Conservation (phyloP, 2,888 invertebrate species). For the Andrena dorsata region DNA sequence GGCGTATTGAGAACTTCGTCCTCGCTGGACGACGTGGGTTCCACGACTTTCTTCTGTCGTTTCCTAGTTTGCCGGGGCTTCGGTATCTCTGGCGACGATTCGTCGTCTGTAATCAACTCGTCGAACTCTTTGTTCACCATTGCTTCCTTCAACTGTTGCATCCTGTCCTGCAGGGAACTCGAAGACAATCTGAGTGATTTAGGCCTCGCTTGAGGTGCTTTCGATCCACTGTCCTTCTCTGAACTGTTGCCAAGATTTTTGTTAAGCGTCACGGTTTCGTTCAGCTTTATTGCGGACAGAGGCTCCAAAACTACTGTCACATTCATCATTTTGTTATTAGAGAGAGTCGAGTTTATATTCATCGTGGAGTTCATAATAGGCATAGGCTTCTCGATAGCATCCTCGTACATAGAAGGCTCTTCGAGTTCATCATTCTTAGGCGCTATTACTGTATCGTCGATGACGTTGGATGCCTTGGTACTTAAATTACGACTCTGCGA, state of each 20-base stretch:
- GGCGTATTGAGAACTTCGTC: slow-evolving; percentile 75
- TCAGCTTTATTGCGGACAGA: slow-evolving; percentile 59
- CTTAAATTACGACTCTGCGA: not conserved
- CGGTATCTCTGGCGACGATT: slow-evolving; percentile 79
- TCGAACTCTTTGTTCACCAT: slow-evolving; percentile 67
- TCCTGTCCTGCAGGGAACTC: slow-evolving; percentile 43
- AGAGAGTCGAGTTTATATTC: slow-evolving; percentile 74
- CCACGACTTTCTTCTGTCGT: slow-evolving; percentile 50
- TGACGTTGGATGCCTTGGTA: slow-evolving; percentile 36
- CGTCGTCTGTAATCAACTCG: slow-evolving; percentile 81
- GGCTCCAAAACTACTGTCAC: slow-evolving; percentile 78
- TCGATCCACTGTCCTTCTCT: not conserved
- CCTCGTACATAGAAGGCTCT: slow-evolving; percentile 81
- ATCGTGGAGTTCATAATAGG: slow-evolving; percentile 82
- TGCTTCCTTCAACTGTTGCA: slow-evolving; percentile 50
- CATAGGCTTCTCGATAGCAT: slow-evolving; percentile 79
- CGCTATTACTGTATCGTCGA: slow-evolving; percentile 63
- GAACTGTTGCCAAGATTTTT: slow-evolving; percentile 24
- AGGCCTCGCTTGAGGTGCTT: not conserved
- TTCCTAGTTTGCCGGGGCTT: slow-evolving; percentile 46
- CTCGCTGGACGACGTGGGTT: slow-evolving; percentile 68
- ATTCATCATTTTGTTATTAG: slow-evolving; percentile 75
- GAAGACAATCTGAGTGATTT: slow-evolving; percentile 14
- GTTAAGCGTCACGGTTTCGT: slow-evolving; percentile 78
- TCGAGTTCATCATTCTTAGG: slow-evolving; percentile 69